Evolutionary conservation across 2,797 vertebrate genomes (phyloP).

Genomic region (Clamator glandarius): DNA sequence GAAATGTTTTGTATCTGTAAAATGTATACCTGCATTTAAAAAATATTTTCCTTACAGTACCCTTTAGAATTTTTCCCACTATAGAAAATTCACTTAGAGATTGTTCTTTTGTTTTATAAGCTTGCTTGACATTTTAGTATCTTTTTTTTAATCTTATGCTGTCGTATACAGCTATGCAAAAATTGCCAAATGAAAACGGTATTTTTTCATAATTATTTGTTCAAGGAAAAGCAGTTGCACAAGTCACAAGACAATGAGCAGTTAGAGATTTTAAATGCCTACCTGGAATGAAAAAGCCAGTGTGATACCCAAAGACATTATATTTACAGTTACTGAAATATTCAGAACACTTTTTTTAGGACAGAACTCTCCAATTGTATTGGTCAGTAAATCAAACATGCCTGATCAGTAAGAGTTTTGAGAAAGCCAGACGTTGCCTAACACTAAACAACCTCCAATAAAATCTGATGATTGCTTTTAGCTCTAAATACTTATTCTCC

Average conservation of each 20-base stretch:
- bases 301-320: background rate
- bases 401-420: background rate
- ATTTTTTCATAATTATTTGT: constrained; percentile 33
- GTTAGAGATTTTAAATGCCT: background rate
- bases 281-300: background rate
- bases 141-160: background rate
- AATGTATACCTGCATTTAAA: background rate
- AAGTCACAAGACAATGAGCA: constrained; percentile 11
- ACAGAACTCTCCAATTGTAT: background rate
- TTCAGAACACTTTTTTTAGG: background rate
- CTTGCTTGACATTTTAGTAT: constrained; percentile 4
- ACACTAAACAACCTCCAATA: background rate
- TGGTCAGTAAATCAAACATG: background rate
- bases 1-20: background rate
- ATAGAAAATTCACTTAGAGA: background rate
- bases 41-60: background rate
- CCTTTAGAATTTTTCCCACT: background rate
- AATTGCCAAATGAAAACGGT: constrained; percentile 20
- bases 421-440: background rate
- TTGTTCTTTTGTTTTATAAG: background rate
- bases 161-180: constrained; percentile 2
- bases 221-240: background rate
- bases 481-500: background rate
- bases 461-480: background rate
- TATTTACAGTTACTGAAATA: constrained; percentile 1